Base-by-base conservation (phyloP, 2,797 vertebrate genomes). In the Pantherophis alleghaniensis region DNA sequence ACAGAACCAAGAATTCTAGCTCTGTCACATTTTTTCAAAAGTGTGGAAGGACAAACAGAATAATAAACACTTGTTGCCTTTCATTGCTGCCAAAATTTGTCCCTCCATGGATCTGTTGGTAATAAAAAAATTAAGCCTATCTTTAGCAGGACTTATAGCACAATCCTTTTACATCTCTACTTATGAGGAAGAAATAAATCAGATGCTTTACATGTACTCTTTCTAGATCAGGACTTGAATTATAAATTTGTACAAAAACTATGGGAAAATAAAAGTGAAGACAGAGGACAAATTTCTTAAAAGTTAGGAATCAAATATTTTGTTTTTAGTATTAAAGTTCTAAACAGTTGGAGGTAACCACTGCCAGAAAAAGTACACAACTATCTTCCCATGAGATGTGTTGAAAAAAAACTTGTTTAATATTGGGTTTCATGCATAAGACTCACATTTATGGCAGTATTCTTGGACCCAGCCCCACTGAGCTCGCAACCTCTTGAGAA, bases 401-500 rank as follows among this genome's bases (percentile, higher is more conserved):
- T 26, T 89, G 42, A 18, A 47, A 89, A 91, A 4, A 56, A 18
- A 37, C 7, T 24, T 32, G 86, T 20, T 16, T 61, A 66, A 66
- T 83, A 83, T 86, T 66, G 11, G 7, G 7, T 51, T 94, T 95
- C 18, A 13, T 86, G 60, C 94, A 91, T 93, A 94, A 69, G 12
- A 92, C 94, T 95, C 93, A 96, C 95, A 0, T 16, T 53, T 51
- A 28, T 57, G 60, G 69, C 37, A 13, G 12, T 9, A 18, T 57
- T 91, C 59, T 56, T 51, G 10, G 7, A 24, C 53, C 24, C 59
- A 86, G 3, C 28, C 18, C 51, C 22, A 87, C 57, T 91, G 90
- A 91, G 91, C 74, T 51, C 24, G 47, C 56, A 94, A 95, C 91
- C 95, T 95, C 92, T 94, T 94, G 93, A 93, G 95, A 95, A 97